Base-by-base conservation (phyloP, 1,140 invertebrate genomes). In the Lepeophtheirus salmonis region DNA sequence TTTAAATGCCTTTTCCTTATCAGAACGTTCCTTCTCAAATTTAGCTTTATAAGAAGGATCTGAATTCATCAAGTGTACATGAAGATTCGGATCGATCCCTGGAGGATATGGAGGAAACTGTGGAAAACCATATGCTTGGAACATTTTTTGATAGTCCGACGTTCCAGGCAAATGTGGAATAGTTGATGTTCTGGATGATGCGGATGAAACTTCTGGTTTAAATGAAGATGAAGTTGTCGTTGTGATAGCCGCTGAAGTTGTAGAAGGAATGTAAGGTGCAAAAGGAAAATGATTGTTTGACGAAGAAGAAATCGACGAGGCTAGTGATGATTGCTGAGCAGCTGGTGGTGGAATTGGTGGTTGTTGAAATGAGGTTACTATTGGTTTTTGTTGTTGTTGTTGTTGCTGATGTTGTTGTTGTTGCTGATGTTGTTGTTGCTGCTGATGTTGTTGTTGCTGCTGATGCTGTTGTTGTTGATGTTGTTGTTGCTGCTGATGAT, bases 11-110 rank as follows among this genome's bases (percentile, higher is more conserved):
- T 50, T 61, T 25, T 56, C 50, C 25, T 50, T 56, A 2, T 54
- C 59, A 14, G 50, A 22, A 16, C 20, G 16, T 17, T 55, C 59
- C 18, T 30, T 61, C 59, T 55, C 59, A 2, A 14, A 21, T 20
- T 61, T 61, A 50, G 49, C 14, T 21, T 61, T 61, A 18, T 55
- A 59, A n/a, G 20, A 13, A 13, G 59, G 59, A 26, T 61, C 59
- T n/a, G 51, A 52, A 16, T 48, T 59, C 17, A 59, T 16, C 48
- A 59, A 12, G 16, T 48, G 57, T 12, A 59, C 23, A 50, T 59
- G 57, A 17, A 50, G 17, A 41, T 50, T 50, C 2, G 57, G 57
- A 48, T 59, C 57, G 30, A 59, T 59, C 13, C 57, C 57, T 2
- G 30, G 23, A 50, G 30, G 59, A 22, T 17, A 48, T 10, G 56